Evolutionary conservation across 2,113 vertebrate species (phyloP).

Genomic region (Trichechus manatus): DNA sequence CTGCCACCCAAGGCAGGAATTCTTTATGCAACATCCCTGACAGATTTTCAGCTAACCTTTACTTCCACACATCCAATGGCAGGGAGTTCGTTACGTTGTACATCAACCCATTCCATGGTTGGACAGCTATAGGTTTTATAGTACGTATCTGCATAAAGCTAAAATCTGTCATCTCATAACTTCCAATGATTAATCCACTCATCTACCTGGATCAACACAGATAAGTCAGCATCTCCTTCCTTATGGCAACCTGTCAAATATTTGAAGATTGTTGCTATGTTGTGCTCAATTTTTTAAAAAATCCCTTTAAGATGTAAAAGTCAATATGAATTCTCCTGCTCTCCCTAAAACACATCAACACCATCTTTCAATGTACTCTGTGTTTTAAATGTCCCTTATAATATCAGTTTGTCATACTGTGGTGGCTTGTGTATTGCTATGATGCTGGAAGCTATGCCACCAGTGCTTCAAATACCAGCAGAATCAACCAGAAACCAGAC

Average conservation of each 20-base stretch:
- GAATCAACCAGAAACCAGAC: not conserved
- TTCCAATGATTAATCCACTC: not conserved
- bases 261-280: not conserved
- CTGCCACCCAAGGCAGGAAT: not conserved
- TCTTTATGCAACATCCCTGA: not conserved
- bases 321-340: not conserved
- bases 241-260: not conserved
- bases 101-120: not conserved
- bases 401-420: not conserved
- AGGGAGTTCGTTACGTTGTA: not conserved
- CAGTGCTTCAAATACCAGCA: not conserved
- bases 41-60: conserved; percentile 71
- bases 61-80: not conserved
- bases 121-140: not conserved
- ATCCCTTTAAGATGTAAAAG: not conserved
- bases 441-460: not conserved
- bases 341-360: not conserved
- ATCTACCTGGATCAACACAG: not conserved
- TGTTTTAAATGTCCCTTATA: not conserved
- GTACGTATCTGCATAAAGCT: not conserved
- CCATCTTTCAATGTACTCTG: not conserved
- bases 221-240: not conserved
- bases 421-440: not conserved
- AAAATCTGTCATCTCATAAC: not conserved
- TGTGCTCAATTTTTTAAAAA: not conserved